Conservation (phyloP, 2,888 invertebrate species). For the Eupeodes latifasciatus region DNA sequence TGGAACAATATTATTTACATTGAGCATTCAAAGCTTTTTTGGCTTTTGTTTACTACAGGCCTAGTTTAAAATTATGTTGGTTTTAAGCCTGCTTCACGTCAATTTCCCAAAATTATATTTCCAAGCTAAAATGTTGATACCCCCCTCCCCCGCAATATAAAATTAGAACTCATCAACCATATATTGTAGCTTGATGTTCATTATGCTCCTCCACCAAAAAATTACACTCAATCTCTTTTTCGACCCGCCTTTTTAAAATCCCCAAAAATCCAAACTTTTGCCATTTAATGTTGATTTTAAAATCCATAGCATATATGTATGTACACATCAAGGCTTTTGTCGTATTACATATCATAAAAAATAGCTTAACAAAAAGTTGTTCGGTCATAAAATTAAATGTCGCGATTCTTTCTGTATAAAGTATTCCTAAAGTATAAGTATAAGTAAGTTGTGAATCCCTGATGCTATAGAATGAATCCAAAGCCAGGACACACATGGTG, state of each 20-base stretch:
- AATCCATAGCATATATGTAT: too few relatives aligned
- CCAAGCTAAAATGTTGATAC: too few relatives aligned
- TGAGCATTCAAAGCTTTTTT: too few relatives aligned
- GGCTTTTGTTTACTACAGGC: too few relatives aligned
- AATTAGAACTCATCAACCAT: too few relatives aligned
- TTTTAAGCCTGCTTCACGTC: too few relatives aligned
- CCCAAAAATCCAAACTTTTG: conserved; percentile 18
- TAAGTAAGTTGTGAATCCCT: conserved; percentile 2
- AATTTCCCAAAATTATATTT: too few relatives aligned
- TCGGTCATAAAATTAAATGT: conserved; percentile 68
- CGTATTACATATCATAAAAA: conserved; percentile 39
- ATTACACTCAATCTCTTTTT: background rate
- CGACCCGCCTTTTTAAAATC: background rate
- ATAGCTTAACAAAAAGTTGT: conserved; percentile 62
- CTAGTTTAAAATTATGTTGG: too few relatives aligned
- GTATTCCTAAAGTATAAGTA: background rate
- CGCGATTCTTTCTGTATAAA: conserved; percentile 30
- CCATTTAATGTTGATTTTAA: background rate
- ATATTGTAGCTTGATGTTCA: too few relatives aligned
- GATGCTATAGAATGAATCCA: background rate
- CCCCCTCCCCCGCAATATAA: too few relatives aligned
- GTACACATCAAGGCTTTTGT: conserved; percentile 22
- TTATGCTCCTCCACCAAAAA: background rate
- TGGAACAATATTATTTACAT: too few relatives aligned
- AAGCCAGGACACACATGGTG: conserved; percentile 29